Base-by-base conservation (phyloP, 2,113 vertebrate species). In the Castor canadensis region DNA sequence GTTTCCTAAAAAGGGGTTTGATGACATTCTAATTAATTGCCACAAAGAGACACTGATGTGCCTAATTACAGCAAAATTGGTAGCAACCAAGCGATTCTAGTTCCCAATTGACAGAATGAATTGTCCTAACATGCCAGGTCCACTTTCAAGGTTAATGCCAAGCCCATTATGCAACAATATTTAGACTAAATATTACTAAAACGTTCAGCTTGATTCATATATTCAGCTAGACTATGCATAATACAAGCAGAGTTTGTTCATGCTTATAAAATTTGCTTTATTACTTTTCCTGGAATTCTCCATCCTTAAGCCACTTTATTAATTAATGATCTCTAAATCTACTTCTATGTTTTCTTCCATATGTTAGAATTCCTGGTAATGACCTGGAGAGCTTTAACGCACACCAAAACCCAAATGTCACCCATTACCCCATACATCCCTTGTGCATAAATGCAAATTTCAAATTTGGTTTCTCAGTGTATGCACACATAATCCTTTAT, bases 281-380 rank as follows among this genome's bases (percentile, higher is more conserved):
- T 64, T 66, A 80, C 76, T 94, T 87, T 89, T 75, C 56, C 72
- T 58, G 30, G 67, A 94, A 83, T 83, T 92, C 47, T 32, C 77
- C 49, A 82, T 54, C 62, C 22, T 67, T 75, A 47, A 19, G 38
- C 28, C 24, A 86, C 87, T 95, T 95, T 79, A 81, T 79, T 79
- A 92, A 75, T n/a, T 30, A 66, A 62, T 22, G n/a, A 54, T 60
- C 45, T 77, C 62, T 87, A 30, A 40, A 47, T 90, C 56, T 72
- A 45, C 67, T 43, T 82, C 87, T 76, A 40, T 0, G 1, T 54
- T 90, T 89, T 75, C 24, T 76, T 80, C 19, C 62, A 3, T 40
- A 69, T 71, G 43, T 85, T 69, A 52, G 24, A 76, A 88, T 56
- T 47, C 82, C 75, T 54, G 26, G 66, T 82, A 93, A 87, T 83